These are phyloP conservation scores for Eclectus roratus DNA, from an alignment of 2,113 vertebrate species.

Conservation along the genomic window DNA sequence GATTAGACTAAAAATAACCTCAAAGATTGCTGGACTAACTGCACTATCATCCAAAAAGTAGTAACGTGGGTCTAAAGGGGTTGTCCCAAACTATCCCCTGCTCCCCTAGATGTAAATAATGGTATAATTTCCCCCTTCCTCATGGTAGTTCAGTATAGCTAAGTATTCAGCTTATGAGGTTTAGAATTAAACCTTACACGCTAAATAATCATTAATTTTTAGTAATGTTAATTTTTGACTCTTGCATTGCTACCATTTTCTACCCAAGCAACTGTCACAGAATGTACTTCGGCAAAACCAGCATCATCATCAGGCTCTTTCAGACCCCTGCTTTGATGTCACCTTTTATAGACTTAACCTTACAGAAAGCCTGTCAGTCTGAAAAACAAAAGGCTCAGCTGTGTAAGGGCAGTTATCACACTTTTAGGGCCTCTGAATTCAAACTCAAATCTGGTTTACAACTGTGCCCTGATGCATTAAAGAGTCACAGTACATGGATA, in stretches of 20 bases:
- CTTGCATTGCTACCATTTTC: not conserved
- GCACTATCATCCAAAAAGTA: not conserved
- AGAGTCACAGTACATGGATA: not conserved
- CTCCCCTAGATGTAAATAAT: not conserved
- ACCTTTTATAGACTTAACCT: not conserved
- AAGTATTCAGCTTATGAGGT: not conserved
- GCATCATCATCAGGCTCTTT: not conserved
- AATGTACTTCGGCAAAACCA: not conserved
- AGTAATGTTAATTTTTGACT: not conserved
- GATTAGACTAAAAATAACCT: not conserved
- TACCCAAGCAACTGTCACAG: not conserved
- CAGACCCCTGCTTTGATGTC: not conserved
- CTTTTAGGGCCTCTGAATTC: not conserved
- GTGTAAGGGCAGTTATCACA: not conserved
- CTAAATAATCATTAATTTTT: not conserved
- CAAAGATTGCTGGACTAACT: not conserved
- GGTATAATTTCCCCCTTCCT: not conserved
- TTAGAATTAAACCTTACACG: not conserved
- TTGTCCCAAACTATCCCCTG: not conserved
- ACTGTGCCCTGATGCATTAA: not conserved
- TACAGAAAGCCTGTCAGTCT: not conserved
- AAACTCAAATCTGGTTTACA: not conserved
- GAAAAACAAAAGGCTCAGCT: not conserved
- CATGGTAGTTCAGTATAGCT: not conserved
- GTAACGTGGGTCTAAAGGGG: not conserved